Evolutionary conservation across 2,113 vertebrate species (phyloP).

Genomic region (Diadophis punctatus): DNA sequence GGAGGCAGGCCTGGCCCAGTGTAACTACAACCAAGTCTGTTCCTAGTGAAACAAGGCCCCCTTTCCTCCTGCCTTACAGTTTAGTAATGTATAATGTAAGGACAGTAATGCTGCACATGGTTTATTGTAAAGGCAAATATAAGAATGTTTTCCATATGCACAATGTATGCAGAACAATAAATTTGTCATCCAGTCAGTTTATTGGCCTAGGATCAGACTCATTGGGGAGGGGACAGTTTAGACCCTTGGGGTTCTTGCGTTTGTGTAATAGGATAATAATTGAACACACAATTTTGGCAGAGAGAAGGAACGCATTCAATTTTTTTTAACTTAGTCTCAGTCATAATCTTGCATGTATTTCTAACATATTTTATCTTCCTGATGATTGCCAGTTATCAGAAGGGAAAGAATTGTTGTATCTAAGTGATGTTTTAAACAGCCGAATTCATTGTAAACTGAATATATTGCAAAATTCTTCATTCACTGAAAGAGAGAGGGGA

Average conservation of each 20-base stretch:
- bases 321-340: background rate
- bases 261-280: constrained; percentile 14
- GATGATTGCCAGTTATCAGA: background rate
- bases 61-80: background rate
- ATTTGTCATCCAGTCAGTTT: constrained; percentile 17
- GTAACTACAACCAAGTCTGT: background rate
- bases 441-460: background rate
- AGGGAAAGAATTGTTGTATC: background rate
- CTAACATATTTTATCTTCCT: background rate
- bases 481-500: constrained; percentile 18
- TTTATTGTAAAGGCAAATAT: constrained; percentile 19
- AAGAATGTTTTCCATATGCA: constrained; percentile 35
- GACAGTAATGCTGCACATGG: background rate
- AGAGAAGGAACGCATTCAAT: background rate
- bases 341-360: background rate
- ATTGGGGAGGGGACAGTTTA: background rate
- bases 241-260: background rate
- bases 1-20: background rate
- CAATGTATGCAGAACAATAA: background rate
- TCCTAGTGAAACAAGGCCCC: background rate
- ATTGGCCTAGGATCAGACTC: constrained; percentile 14
- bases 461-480: constrained; percentile 5
- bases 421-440: background rate
- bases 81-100: background rate
- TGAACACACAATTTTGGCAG: background rate